Evolutionary conservation across 2,113 vertebrate species (phyloP).

Genomic region (Saguinus midas): DNA sequence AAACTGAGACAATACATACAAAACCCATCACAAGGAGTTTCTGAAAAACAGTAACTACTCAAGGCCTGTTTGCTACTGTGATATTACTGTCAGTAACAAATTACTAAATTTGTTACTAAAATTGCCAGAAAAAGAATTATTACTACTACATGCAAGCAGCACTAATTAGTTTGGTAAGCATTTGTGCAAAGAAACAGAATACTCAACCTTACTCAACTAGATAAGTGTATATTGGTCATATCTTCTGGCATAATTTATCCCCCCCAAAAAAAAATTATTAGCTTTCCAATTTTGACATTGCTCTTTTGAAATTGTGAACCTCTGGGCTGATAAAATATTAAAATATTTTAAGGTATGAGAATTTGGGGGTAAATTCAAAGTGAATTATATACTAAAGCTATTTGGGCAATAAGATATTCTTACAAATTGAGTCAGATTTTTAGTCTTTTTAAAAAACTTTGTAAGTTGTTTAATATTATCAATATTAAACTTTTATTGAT

Average conservation of each 20-base stretch:
- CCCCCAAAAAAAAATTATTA: background rate
- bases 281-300: background rate
- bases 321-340: background rate
- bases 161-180: background rate
- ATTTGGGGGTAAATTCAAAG: background rate
- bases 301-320: background rate
- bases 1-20: background rate
- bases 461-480: background rate
- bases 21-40: background rate
- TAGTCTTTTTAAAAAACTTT: background rate
- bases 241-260: background rate
- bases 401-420: background rate
- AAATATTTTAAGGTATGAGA: background rate
- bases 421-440: background rate
- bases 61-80: background rate
- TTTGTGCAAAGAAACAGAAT: background rate
- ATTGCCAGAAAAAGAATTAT: background rate
- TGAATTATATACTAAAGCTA: slow-evolving; percentile 8
- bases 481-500: background rate
- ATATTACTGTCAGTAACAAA: too few species aligned
- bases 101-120: background rate
- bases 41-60: background rate
- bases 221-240: background rate
- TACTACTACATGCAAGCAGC: background rate
- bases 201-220: background rate